Evolutionary conservation across 2,113 vertebrate genomes (phyloP).

Genomic region (human): DNA sequence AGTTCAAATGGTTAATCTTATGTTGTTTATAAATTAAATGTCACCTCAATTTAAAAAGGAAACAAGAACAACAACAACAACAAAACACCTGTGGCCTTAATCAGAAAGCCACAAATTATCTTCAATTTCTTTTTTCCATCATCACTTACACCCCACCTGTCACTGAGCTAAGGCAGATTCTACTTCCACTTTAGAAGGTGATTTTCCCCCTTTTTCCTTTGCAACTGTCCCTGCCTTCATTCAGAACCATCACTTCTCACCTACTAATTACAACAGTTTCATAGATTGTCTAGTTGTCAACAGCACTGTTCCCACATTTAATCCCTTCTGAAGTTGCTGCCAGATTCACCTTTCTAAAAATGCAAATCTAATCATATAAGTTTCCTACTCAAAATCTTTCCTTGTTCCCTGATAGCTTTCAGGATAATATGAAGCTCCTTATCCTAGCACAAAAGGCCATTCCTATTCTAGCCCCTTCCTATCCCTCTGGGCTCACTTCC

Average conservation of each 20-base stretch:
- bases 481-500: background rate
- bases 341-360: background rate
- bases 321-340: background rate
- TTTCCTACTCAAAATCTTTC: slow-evolving; percentile 14
- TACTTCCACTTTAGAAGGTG: background rate
- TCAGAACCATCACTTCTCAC: background rate
- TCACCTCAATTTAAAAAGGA: background rate
- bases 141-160: background rate
- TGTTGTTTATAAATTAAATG: background rate
- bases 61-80: background rate
- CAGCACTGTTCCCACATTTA: background rate
- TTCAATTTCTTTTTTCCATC: background rate
- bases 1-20: background rate
- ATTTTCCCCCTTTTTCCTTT: background rate
- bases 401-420: background rate
- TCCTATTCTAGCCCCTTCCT: background rate
- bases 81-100: background rate
- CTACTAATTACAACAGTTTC: background rate
- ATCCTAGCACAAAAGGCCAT: background rate
- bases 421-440: background rate
- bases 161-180: background rate
- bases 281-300: background rate
- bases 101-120: background rate
- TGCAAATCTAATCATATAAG: background rate
- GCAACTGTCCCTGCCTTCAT: background rate